Evolutionary conservation across 37 sponge, comb jelly and placozoan species (phyloP).

Genomic region (Eunapius fragilis): DNA sequence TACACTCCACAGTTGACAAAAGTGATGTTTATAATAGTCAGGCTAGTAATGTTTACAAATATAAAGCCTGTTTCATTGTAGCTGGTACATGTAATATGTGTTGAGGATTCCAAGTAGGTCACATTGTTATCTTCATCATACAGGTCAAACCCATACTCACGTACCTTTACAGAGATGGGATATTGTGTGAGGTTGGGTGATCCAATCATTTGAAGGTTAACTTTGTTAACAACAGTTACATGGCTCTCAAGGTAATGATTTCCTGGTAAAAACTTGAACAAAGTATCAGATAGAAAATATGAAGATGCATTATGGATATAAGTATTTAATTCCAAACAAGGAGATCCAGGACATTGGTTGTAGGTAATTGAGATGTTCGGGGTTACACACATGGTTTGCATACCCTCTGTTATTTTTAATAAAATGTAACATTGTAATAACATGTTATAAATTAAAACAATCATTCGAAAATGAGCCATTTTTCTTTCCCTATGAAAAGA

Average conservation of each 20-base stretch:
- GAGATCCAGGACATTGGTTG: background rate
- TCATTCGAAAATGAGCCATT: too few species aligned
- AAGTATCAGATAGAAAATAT: background rate
- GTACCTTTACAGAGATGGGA: background rate
- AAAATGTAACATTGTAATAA: background rate
- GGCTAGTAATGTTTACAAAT: background rate
- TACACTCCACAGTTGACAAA: background rate
- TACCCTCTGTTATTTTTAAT: background rate
- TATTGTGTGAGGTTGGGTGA: background rate
- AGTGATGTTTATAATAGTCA: background rate
- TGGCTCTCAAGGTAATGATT: background rate
- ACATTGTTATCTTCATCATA: background rate
- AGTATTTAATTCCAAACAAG: background rate
- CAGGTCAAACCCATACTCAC: background rate
- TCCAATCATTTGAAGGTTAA: background rate
- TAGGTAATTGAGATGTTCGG: background rate
- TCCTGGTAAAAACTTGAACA: background rate
- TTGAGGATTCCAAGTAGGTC: background rate
- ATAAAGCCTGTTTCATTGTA: background rate
- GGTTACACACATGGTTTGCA: background rate
- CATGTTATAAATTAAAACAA: too few species aligned
- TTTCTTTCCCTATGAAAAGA: too few species aligned
- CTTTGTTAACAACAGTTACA: background rate
- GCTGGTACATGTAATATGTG: background rate
- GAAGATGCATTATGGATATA: background rate